Evolutionary conservation across 1,140 invertebrate genomes (phyloP), one percentile per base, ranked within the genome.

Genomic region (Ostrea edulis): DNA sequence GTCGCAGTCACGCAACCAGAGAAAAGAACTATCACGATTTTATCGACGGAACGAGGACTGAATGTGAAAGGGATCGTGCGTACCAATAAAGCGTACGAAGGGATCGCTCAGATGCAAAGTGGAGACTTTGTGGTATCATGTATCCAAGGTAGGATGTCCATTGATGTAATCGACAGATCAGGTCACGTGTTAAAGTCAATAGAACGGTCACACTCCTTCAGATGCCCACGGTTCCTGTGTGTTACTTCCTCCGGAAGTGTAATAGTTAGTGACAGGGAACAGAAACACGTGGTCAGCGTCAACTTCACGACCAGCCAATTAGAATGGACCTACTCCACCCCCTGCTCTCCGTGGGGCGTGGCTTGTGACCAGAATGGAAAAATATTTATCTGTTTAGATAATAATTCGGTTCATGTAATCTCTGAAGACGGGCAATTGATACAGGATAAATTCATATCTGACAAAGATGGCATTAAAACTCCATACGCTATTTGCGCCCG

Each of bases 1-100:
- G 86, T 89, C 9, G 88, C 88, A 20, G 55, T 89, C 5, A 89
- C 88, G 44, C 88, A 89, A 68, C 88, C 88, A 20, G 88, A 89
- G 7, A 87, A 85, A 68, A 81, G 71, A 54, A 83, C 81, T 12
- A 87, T 89, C 20, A 84, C 84, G 2, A 58, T 89, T 3, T 17
- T 89, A 11, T 29, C 77, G 17, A 87, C 86, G 7, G 83, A 82
- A 55, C n/a, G 68, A n/a, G 77, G 83, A 62, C 25, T 89, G 20
- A 53, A 51, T 29, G 54, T 87, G 9, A 77, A 82, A 4, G 86
- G 87, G 55, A 58, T 54, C 9, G 87, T 89, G 11, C 62, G 55
- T 22, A 89, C 88, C 35, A 54, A 87, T 35, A 89, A 89, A 82
- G 52, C 62, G 14, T 89, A 89, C 83, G 88, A 89, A 65, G 88